Conservation (phyloP, 2,797 vertebrate species). For the Poliocrania exsul region DNA sequence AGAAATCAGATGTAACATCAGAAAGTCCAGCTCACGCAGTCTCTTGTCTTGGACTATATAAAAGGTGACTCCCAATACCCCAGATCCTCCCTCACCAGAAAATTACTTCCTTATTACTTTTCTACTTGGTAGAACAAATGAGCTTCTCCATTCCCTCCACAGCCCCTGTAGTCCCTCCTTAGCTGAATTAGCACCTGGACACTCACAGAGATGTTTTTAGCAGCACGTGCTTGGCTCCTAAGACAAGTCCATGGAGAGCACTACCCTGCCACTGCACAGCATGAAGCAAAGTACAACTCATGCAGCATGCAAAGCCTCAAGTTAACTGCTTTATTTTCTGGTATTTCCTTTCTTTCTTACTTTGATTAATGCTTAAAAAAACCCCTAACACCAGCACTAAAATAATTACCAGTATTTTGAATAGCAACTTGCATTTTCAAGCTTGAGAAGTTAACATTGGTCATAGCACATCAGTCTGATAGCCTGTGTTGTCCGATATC, state of each 20-base stretch:
- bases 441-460: neutral
- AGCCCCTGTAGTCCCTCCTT: neutral
- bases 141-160: neutral
- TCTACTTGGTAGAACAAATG: neutral
- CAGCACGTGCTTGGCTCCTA: rapidly evolving
- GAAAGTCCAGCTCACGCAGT: neutral
- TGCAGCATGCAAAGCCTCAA: neutral
- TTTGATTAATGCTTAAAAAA: neutral
- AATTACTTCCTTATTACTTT: neutral
- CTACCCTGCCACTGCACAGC: neutral
- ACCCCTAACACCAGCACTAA: neutral
- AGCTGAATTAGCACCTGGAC: neutral
- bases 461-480: neutral
- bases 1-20: neutral
- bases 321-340: neutral
- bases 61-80: neutral
- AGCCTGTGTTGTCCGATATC: neutral
- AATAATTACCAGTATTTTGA: neutral
- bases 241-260: neutral
- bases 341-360: neutral
- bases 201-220: neutral
- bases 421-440: neutral
- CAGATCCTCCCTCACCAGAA: neutral
- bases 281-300: neutral
- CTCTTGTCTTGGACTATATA: neutral